A percentile compares a stretch with the other conserved stretches of the same genome.
Conservation (phyloP, 1,140 invertebrate genomes). For the Capitella teleta region DNA sequence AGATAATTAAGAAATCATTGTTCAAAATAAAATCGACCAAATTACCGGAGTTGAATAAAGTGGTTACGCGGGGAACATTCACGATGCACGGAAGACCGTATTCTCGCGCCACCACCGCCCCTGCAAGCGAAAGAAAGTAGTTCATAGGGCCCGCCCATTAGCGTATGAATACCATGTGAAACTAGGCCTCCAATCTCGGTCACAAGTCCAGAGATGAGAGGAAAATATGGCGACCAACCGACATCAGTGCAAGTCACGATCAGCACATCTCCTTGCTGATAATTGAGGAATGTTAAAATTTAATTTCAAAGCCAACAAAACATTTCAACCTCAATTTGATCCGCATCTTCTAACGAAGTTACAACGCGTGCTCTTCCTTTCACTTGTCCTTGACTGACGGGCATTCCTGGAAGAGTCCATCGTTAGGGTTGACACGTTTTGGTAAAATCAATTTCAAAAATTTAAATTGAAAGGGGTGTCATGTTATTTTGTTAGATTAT, state of each 20-base stretch:
- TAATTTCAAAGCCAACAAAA: neutral
- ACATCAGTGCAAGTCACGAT: conserved; percentile 71
- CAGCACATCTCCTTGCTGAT: conserved; percentile 56
- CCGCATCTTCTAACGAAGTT: conserved; percentile 34
- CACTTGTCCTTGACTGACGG: conserved; percentile 57
- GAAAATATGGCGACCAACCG: conserved; percentile 78
- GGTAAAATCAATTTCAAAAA: neutral
- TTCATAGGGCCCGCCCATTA: neutral
- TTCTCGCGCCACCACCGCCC: conserved; percentile 76
- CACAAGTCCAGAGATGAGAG: conserved; percentile 63
- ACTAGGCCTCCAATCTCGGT: conserved; percentile 76
- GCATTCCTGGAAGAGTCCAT: conserved; percentile 49
- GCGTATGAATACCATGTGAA: conserved; percentile 55
- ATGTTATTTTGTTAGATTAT: neutral
- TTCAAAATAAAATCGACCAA: too few species aligned
- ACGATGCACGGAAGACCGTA: conserved; percentile 74
- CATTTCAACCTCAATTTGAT: conserved; percentile 31
- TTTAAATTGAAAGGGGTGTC: neutral
- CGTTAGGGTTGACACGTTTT: neutral
- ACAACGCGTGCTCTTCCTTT: conserved; percentile 60
- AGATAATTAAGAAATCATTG: too few species aligned
- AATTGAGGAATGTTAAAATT: neutral
- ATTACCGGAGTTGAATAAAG: conserved; percentile 56
- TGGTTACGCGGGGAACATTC: conserved; percentile 56
- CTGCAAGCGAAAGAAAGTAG: conserved; percentile 44